Evolutionary conservation across 2,113 vertebrate genomes (phyloP).

Genomic region (Eudyptes chrysolophus): DNA sequence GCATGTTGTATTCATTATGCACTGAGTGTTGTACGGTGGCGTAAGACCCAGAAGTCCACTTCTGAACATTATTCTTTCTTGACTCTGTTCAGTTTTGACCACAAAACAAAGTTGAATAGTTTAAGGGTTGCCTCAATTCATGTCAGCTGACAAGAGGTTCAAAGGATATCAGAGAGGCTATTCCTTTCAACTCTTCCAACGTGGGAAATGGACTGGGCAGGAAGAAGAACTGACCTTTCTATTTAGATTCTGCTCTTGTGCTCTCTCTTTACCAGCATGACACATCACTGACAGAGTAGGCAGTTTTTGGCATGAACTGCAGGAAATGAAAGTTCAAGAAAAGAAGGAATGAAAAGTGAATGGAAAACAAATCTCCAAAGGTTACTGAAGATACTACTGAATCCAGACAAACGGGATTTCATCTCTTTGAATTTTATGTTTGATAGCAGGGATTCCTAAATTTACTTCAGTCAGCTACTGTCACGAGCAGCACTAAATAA

Average conservation of each 20-base stretch:
- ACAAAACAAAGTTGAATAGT: not conserved
- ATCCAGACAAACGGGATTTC: not conserved
- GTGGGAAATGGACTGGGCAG: not conserved
- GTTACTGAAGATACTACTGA: not conserved
- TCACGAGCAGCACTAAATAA: not conserved
- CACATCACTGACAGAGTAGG: not conserved
- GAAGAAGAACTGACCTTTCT: not conserved
- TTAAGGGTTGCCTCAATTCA: not conserved
- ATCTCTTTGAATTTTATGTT: not conserved
- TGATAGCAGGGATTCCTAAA: not conserved
- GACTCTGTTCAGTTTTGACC: not conserved
- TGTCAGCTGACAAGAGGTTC: not conserved
- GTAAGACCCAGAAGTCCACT: not conserved
- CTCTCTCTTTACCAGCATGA: not conserved
- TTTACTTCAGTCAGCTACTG: not conserved
- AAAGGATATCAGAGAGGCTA: not conserved
- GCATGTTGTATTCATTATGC: not conserved
- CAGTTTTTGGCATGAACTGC: not conserved
- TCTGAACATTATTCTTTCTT: not conserved
- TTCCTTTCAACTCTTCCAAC: not conserved
- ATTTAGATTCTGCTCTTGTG: not conserved
- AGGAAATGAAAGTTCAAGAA: constrained; percentile 6
- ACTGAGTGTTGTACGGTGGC: not conserved
- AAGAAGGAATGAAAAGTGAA: not conserved
- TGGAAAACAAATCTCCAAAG: not conserved